These are phyloP conservation scores for Stegodyphus mimosarum DNA, from an alignment of 1,140 invertebrate species.

Conservation along the genomic window DNA sequence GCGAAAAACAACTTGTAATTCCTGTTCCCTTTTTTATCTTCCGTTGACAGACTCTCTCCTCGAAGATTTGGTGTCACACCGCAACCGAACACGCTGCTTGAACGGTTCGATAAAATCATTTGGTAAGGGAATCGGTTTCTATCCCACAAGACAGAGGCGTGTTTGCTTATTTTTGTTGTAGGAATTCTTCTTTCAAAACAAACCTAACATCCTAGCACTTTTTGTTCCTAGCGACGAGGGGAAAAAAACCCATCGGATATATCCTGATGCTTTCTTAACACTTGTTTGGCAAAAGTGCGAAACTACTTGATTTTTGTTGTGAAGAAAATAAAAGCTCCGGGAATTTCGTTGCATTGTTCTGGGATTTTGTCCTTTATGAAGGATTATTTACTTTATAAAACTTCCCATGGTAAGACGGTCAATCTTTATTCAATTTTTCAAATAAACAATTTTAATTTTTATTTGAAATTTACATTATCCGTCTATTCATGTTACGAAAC, in stretches of 20 bases:
- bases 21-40: neutral
- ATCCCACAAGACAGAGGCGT: conserved; percentile 35
- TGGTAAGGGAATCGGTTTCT: conserved; percentile 36
- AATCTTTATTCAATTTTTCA: no score
- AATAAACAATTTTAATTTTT: no score
- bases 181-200: conserved; percentile 45
- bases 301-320: conserved; percentile 51
- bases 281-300: conserved; percentile 54
- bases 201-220: conserved; percentile 43
- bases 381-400: no score
- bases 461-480: no score
- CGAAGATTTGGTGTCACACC: conserved; percentile 29
- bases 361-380: no score
- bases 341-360: neutral
- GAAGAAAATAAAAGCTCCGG: neutral
- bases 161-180: conserved; percentile 48
- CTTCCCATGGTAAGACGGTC: no score
- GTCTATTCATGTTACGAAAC: no score
- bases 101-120: conserved; percentile 56
- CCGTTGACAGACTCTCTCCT: neutral
- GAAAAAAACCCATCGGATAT: conserved; percentile 4
- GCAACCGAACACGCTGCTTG: neutral
- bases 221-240: conserved; percentile 17
- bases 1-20: neutral
- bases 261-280: conserved; percentile 44